These are phyloP conservation scores for Nannoperca australis DNA, from an alignment of 2,797 vertebrate genomes.

Conservation along the genomic window DNA sequence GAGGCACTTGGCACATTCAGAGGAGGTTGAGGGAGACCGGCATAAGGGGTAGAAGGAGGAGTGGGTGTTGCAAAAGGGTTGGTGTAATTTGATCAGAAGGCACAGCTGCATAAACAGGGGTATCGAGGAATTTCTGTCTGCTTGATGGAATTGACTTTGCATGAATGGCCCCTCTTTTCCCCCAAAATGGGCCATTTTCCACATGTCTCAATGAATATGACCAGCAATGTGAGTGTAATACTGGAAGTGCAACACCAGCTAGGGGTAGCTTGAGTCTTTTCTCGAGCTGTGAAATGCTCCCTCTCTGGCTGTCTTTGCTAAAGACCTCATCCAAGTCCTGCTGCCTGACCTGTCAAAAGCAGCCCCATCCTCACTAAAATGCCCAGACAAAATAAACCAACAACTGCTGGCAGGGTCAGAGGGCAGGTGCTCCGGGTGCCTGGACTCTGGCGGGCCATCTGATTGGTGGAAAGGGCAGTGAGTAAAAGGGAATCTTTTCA, in stretches of 20 bases:
- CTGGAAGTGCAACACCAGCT: conserved; percentile 57
- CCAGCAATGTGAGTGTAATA: conserved; percentile 63
- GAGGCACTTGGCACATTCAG: conserved; percentile 68
- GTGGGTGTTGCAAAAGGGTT: conserved; percentile 85
- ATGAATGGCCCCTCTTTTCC: conserved; percentile 82
- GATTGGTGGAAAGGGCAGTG: conserved; percentile 84
- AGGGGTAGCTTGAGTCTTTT: conserved; percentile 63
- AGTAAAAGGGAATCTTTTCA: conserved; percentile 84
- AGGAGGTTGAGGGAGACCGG: conserved; percentile 77
- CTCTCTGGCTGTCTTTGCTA: conserved; percentile 77
- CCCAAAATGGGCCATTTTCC: conserved; percentile 90
- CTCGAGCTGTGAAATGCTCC: conserved; percentile 70
- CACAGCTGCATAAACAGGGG: conserved; percentile 98
- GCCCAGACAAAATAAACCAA: conserved; percentile 83
- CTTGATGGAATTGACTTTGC: conserved; percentile 94
- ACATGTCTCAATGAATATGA: conserved; percentile 93
- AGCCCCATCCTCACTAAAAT: conserved; percentile 76
- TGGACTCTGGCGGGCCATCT: conserved; percentile 77
- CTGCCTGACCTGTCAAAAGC: conserved; percentile 84
- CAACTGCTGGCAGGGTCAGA: conserved; percentile 81
- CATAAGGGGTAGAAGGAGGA: conserved; percentile 85
- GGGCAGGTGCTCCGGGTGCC: conserved; percentile 82
- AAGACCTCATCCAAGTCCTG: conserved; percentile 82
- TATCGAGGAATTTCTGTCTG: conserved; percentile 92
- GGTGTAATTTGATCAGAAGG: conserved; percentile 93